A percentile compares a stretch with the other conserved stretches of the same genome.
Evolutionary conservation across 1,140 invertebrate genomes (phyloP).

Genomic region (Delia radicum): DNA sequence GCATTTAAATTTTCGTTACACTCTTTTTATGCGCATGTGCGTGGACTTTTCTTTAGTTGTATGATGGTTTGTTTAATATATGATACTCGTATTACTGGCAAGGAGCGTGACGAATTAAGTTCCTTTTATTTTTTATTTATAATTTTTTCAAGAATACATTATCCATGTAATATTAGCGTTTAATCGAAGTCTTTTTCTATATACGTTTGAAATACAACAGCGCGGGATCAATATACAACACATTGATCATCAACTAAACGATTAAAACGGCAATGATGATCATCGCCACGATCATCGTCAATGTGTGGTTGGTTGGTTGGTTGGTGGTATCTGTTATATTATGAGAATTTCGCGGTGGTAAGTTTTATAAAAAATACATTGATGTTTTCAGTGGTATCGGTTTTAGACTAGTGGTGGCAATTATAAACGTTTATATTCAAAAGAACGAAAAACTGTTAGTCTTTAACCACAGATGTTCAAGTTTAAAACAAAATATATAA

Average conservation of each 20-base stretch:
- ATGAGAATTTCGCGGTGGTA: not conserved
- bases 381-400: not conserved
- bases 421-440: not conserved
- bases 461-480: slow-evolving; percentile 12
- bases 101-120: slow-evolving; percentile 10
- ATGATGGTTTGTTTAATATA: not conserved
- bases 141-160: not conserved
- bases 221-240: not conserved
- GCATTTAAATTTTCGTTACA: slow-evolving; percentile 7
- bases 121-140: not conserved
- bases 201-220: not conserved
- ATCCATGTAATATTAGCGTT: slow-evolving; percentile 16
- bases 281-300: not conserved
- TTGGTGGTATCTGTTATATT: not conserved
- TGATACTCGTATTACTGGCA: not conserved
- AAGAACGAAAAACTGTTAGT: slow-evolving; percentile 1
- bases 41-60: not conserved
- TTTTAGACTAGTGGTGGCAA: not conserved
- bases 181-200: slow-evolving; percentile 9
- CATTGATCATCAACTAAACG: slow-evolving; percentile 10
- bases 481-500: not conserved
- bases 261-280: not conserved
- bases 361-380: not conserved
- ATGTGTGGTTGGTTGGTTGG: not conserved
- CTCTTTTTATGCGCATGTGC: slow-evolving; percentile 2